Base-by-base conservation (phyloP, 2,888 invertebrate species). In the Biston betularia region DNA sequence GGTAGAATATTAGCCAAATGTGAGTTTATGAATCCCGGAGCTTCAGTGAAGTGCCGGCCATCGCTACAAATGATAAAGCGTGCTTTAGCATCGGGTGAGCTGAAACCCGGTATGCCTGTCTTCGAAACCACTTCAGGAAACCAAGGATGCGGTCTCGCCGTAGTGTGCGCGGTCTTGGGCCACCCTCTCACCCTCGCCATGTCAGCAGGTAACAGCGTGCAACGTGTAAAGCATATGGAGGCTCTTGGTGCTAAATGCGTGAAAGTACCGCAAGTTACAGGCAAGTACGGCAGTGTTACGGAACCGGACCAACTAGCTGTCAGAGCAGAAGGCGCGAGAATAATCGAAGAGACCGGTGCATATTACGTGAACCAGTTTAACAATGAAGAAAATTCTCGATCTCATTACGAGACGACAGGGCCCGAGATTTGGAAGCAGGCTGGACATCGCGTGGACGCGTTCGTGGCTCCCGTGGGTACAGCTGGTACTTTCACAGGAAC, bases 11-110 rank as follows among this genome's bases (percentile, higher is more conserved):
- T 93, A 49, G 93, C 86, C 1, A 93, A 93, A 87, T 93, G 93
- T 79, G 93, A 93, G 75, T 92, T 89, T 68, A 93, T 91, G 91
- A 93, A 92, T 63, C 93, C 93, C 6, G 91, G 93, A 44, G 93
- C 87, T 9, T 93, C 93, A 0, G 86, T 93, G 45, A 93, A 93
- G 80, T 88, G 88, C 63, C 87, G 92, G 12, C 93, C 93, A 0
- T 87, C 93, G 0, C 71, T 92, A 56, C 80, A 86, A 64, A 93
- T 93, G 93, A 87, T 93, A 63, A 71, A 80, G 46, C 80, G 80
- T 49, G 93, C 93, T 1, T 64, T 76, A 1, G 80, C 81, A 38
- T 79, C 77, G 33, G 92, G 92, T 8, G 80, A 81, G 2, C 67
- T 93, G 53, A 83, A 86, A 58, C 90, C 90, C 8, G 90, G 90